These are phyloP conservation scores for Panorpa germanica DNA, from an alignment of 2,888 invertebrate species.

Conservation along the genomic window DNA sequence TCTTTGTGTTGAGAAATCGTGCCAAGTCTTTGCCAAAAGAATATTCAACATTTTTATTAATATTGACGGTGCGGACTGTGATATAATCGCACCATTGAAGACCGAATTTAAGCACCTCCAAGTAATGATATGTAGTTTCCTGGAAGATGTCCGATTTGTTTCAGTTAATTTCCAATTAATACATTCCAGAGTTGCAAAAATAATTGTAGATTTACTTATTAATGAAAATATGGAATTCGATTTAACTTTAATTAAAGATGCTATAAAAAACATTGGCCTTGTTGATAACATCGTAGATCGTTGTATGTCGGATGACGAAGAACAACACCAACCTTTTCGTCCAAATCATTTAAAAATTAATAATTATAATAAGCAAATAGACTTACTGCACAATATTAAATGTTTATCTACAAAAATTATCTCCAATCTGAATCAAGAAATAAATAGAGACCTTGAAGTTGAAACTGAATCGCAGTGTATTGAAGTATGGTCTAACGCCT, in stretches of 20 bases:
- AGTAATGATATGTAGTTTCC: slow-evolving; percentile 44
- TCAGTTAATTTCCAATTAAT: slow-evolving; percentile 42
- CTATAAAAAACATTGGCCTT: too few relatives aligned
- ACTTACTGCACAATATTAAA: too few relatives aligned
- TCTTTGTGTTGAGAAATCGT: slow-evolving; percentile 36
- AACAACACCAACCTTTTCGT: too few relatives aligned
- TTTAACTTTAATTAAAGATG: slow-evolving; percentile 23
- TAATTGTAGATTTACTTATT: slow-evolving; percentile 38
- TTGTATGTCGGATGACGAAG: too few relatives aligned
- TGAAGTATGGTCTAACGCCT: too few relatives aligned
- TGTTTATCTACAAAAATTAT: too few relatives aligned
- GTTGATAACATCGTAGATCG: too few relatives aligned
- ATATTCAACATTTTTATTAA: slow-evolving; percentile 41
- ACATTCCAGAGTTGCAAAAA: slow-evolving; percentile 42
- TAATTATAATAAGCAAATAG: too few relatives aligned
- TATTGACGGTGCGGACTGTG: slow-evolving; percentile 32
- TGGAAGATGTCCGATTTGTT: slow-evolving; percentile 43
- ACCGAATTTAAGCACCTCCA: slow-evolving; percentile 49
- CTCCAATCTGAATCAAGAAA: too few relatives aligned
- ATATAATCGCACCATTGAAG: slow-evolving; percentile 37
- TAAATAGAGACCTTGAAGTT: too few relatives aligned
- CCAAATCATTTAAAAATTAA: too few relatives aligned
- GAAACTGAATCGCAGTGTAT: too few relatives aligned
- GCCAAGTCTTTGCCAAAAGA: slow-evolving; percentile 48
- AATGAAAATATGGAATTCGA: slow-evolving; percentile 23